Percentiles rank a stretch among this genome's conserved stretches.
These are phyloP conservation scores for Plebejus argus DNA, from an alignment of 2,888 invertebrate genomes.

Conservation along the genomic window DNA sequence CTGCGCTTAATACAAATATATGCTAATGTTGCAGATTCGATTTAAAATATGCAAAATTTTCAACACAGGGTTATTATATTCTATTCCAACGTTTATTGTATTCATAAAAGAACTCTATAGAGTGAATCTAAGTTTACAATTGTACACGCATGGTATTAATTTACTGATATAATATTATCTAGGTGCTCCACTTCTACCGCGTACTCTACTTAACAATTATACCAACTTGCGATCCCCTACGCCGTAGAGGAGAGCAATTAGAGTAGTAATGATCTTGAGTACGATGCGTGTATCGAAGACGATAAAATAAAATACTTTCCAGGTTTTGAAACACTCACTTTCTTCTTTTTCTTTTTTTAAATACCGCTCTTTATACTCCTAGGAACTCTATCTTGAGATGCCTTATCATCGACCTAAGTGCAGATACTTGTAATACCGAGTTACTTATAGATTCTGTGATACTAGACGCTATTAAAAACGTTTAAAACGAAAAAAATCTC, in stretches of 20 bases:
- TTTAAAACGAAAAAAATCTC: slow-evolving; percentile 10
- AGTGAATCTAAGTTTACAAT: no score
- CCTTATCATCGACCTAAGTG: slow-evolving; percentile 11
- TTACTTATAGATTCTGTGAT: slow-evolving; percentile 14
- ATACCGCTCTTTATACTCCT: not conserved
- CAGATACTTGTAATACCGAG: slow-evolving; percentile 4
- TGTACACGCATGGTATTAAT: no score
- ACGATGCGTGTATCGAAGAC: not conserved
- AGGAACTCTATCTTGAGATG: not conserved
- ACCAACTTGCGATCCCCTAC: not conserved
- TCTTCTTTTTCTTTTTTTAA: not conserved
- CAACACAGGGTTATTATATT: not conserved
- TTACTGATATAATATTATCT: no score
- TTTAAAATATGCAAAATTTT: not conserved
- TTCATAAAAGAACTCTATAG: not conserved
- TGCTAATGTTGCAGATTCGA: not conserved
- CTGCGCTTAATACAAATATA: not conserved
- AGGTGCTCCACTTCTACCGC: no score
- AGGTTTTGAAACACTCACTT: not conserved
- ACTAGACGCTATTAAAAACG: slow-evolving; percentile 15
- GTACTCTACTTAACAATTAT: no score
- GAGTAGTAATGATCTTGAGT: not conserved
- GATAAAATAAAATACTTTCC: not conserved
- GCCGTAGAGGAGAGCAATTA: not conserved
- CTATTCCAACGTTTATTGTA: not conserved